Evolutionary conservation across 2,888 invertebrate species (phyloP), one percentile per base, ranked within the genome.

Genomic region (Priapulus caudatus): DNA sequence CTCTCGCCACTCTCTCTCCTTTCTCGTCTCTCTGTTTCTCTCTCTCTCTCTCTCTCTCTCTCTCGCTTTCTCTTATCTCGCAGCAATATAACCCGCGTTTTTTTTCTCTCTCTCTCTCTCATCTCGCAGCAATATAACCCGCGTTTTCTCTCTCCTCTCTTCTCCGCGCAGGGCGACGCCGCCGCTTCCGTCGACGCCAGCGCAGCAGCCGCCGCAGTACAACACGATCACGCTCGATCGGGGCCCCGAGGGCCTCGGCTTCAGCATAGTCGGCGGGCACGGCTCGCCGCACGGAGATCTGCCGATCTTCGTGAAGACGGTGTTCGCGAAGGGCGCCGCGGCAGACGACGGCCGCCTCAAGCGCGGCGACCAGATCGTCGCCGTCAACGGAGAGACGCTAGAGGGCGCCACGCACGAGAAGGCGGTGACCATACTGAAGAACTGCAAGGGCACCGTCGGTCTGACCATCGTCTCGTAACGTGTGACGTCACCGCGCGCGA

Each of bases 201-300:
- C 53, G 19, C 54, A 48, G 22, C 53, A 49, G 18, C 19, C 23
- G 43, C n/a, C 16, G 48, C 20, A 57, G 51, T 59, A 56, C 44
- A 68, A 67, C 52, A 70, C 64, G 45, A 72, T 77, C 53, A 61
- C 65, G 43, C 64, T 78, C 58, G 72, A 74, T 54, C 66, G 76
- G 45, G 76, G 76, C 18, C 63, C 67, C 18, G 76, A 77, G 51
- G 77, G 77, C 2, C 70, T 78, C 33, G 77, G 78, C 16, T 78
- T 78, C 65, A 75, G 75, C 51, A 75, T 78, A 24, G 77, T 78
- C 1, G 77, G 77, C 51, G 58, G 71, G 18, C 64, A 64, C 51
- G 74, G 73, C 50, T 74, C 74, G 55, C 74, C 75, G 2, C 75
- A 76, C 58, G 77, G 77, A 1, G 73, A 77, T 62, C 65, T 77